Evolutionary conservation across 2,888 invertebrate species (phyloP).

Genomic region (Quadroppia sp.): DNA sequence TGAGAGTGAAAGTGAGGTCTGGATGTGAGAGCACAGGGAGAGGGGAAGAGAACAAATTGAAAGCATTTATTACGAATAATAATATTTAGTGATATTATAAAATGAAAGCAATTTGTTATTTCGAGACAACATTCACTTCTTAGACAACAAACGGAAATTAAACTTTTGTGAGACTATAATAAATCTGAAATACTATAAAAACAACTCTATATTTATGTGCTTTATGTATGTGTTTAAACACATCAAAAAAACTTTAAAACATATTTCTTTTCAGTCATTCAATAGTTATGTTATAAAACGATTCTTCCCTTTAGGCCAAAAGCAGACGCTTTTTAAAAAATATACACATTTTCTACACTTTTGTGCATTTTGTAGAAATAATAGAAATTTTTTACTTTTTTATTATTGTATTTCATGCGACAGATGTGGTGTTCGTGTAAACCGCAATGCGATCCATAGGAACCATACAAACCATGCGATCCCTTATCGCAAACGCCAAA

Average conservation of each 20-base stretch:
- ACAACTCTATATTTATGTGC: background rate
- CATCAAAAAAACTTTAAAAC: constrained; percentile 31
- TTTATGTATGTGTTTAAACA: constrained; percentile 6
- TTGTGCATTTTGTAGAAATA: constrained; percentile 32
- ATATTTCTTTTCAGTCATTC: constrained; percentile 3
- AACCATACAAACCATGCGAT: no score
- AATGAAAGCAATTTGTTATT: constrained; percentile 38
- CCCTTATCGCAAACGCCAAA: constrained; percentile 23
- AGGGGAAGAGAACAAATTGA: constrained; percentile 27
- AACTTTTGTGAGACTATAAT: constrained; percentile 38
- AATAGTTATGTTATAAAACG: background rate
- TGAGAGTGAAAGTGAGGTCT: constrained; percentile 28
- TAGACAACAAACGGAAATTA: constrained; percentile 43
- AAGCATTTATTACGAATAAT: constrained; percentile 35
- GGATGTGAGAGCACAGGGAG: constrained; percentile 7
- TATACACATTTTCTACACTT: constrained; percentile 29
- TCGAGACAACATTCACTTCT: constrained; percentile 29
- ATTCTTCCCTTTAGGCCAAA: constrained; percentile 2
- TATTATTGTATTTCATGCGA: constrained; percentile 26
- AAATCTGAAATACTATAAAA: constrained; percentile 36
- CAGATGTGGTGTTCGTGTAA: constrained; percentile 31
- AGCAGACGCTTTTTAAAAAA: constrained; percentile 19
- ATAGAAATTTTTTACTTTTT: constrained; percentile 33
- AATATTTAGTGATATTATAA: constrained; percentile 35
- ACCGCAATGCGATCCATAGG: constrained; percentile 33